Conservation (phyloP, 2,113 vertebrate species). For the Ahaetulla prasina region DNA sequence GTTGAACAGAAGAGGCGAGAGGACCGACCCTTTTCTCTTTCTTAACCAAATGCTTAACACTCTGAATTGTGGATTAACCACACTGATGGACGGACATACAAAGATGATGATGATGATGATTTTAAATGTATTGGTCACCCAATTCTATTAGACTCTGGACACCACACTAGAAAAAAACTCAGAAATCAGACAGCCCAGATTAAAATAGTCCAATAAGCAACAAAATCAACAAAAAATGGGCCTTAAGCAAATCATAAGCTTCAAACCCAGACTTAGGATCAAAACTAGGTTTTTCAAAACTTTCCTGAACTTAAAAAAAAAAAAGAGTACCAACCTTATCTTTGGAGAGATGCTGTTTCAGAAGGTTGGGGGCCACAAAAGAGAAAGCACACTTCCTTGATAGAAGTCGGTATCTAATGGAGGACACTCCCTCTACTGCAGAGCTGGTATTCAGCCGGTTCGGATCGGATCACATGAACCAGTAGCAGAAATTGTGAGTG, state of each 20-base stretch:
- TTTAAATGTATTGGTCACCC: not conserved
- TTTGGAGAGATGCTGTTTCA: not conserved
- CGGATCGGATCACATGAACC: too few species aligned
- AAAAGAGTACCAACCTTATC: not conserved
- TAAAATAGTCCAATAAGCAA: not conserved
- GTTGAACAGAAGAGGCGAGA: too few species aligned
- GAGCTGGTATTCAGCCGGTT: too few species aligned
- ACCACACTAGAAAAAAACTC: not conserved
- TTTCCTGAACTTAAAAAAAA: not conserved
- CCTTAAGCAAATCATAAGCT: not conserved
- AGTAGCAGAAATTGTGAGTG: too few species aligned
- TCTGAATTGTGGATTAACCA: not conserved
- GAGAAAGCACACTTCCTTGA: not conserved
- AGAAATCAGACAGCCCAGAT: not conserved
- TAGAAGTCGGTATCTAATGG: not conserved
- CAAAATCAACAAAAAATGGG: not conserved
- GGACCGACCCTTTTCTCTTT: too few species aligned
- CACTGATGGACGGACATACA: not conserved
- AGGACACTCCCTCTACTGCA: not conserved
- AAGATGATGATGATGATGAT: not conserved
- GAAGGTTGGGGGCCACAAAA: not conserved
- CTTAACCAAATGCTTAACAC: not conserved
- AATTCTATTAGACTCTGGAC: not conserved
- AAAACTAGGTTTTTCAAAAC: not conserved
- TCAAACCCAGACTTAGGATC: not conserved